These are phyloP conservation scores for Onychomys torridus DNA, from an alignment of 2,797 vertebrate species.

Conservation along the genomic window DNA sequence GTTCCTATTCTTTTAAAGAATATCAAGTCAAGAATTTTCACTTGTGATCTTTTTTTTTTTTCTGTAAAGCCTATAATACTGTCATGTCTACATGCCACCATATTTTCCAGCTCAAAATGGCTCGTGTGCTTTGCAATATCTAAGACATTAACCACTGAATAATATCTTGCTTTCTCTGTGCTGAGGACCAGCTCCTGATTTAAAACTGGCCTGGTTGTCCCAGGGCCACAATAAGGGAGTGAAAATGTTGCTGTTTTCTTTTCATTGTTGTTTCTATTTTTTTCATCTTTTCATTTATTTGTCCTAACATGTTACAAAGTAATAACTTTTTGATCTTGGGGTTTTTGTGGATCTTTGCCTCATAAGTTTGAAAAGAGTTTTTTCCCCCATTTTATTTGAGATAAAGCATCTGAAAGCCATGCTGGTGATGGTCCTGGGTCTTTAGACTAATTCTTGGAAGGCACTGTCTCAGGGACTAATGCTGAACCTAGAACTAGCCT, in stretches of 20 bases:
- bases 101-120: constrained; percentile 9
- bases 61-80: not conserved
- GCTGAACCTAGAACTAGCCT: not conserved
- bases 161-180: not conserved
- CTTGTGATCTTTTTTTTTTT: too few species aligned
- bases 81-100: not conserved
- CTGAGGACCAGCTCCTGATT: not conserved
- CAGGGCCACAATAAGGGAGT: not conserved
- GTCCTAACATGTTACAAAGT: not conserved
- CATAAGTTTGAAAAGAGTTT: not conserved
- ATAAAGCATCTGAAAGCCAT: not conserved
- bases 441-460: not conserved
- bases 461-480: not conserved
- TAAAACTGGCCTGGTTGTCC: not conserved
- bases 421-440: not conserved
- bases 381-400: not conserved
- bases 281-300: constrained; percentile 21
- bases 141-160: not conserved
- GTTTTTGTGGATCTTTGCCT: not conserved
- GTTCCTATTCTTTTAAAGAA: not conserved
- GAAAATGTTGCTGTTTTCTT: not conserved
- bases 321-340: not conserved
- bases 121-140: not conserved
- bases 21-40: not conserved
- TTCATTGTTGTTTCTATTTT: not conserved